Conservation (phyloP, 2,888 invertebrate species). For the Pammene aurita region DNA sequence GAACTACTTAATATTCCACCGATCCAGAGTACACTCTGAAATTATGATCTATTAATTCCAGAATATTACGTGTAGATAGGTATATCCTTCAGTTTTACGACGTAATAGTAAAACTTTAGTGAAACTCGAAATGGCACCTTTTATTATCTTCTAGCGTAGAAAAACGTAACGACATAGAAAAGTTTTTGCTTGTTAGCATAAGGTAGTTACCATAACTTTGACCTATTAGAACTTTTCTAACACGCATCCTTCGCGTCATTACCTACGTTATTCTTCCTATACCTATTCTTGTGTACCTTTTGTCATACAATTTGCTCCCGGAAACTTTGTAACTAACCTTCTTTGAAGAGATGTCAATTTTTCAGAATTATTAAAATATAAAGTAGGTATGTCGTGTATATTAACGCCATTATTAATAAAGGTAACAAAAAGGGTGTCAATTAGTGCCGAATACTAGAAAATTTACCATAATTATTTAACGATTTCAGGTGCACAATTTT, state of each 20-base stretch:
- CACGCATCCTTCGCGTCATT: background rate
- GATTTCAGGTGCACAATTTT: no score
- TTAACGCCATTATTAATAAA: no score
- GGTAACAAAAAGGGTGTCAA: no score
- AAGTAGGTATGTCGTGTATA: no score
- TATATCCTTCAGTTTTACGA: conserved; percentile 5
- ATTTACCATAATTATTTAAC: no score
- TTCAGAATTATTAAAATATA: no score
- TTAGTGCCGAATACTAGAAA: no score
- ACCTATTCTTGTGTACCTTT: background rate
- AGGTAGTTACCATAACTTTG: conserved; percentile 18
- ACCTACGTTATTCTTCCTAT: background rate
- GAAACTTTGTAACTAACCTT: background rate
- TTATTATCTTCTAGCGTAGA: conserved; percentile 24
- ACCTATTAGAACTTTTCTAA: conserved; percentile 22
- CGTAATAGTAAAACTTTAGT: conserved; percentile 3
- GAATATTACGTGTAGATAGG: conserved; percentile 12
- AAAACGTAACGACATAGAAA: conserved; percentile 27
- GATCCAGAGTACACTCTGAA: conserved; percentile 2
- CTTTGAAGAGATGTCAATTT: background rate
- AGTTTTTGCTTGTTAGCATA: conserved; percentile 26
- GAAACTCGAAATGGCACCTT: conserved; percentile 19
- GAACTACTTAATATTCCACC: conserved; percentile 2
- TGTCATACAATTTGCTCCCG: background rate
- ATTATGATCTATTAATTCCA: conserved; percentile 18